These are phyloP conservation scores for Cancer borealis DNA, from an alignment of 2,888 invertebrate species.

Conservation along the genomic window DNA sequence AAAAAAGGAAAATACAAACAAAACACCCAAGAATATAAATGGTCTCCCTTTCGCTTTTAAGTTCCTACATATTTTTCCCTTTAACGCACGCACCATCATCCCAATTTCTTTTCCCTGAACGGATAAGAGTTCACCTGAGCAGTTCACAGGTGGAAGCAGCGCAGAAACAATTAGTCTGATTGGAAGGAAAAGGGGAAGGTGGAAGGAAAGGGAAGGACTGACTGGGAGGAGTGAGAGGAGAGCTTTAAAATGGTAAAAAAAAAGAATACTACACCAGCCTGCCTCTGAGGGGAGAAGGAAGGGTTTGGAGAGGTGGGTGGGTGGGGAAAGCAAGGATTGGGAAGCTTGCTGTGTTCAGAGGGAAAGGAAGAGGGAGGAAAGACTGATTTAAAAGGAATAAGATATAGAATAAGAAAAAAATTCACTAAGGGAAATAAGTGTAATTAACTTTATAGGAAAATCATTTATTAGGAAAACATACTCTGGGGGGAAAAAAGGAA, in stretches of 20 bases:
- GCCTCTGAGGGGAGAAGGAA: conserved; percentile 9
- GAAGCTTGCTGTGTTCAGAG: not conserved
- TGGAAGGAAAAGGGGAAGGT: not conserved
- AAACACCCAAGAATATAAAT: not conserved
- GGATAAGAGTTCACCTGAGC: not conserved
- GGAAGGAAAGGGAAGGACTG: not conserved
- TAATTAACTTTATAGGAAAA: not conserved
- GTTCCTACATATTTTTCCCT: not conserved
- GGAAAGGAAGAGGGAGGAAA: conserved; percentile 23
- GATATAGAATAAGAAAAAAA: not conserved
- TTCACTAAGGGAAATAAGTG: not conserved
- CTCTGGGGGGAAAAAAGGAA: not conserved
- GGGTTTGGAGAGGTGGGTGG: not conserved
- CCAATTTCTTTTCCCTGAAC: conserved; percentile 3
- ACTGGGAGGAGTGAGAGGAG: not conserved
- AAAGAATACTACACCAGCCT: not conserved
- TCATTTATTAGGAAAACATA: not conserved
- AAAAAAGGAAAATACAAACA: not conserved
- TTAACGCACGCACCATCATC: not conserved
- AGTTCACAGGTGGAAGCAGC: not conserved
- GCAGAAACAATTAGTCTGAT: conserved; percentile 27
- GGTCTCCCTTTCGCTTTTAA: not conserved
- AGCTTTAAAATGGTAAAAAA: not conserved
- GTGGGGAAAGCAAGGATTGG: not conserved
- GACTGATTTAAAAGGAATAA: not conserved